Evolutionary conservation across 2,888 invertebrate species (phyloP), one percentile per base, ranked within the genome.

Genomic region (Mactromeris polynyma): DNA sequence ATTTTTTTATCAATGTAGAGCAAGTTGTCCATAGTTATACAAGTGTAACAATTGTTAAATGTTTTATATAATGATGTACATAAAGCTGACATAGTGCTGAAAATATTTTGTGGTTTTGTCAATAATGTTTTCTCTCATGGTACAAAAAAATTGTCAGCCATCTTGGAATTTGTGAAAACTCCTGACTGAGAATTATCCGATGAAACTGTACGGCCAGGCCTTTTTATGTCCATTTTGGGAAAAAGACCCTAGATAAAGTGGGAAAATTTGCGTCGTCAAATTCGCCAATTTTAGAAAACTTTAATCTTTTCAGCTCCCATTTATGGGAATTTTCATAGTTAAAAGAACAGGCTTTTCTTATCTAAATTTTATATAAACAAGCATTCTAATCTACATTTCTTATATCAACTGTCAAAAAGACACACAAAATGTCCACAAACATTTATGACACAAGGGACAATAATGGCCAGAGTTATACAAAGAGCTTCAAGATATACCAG

Each of bases 11-110:
- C 51, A 51, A 17, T 51, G 51, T 17, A 51, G 19, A 17, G 2
- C 2, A 42, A 14, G 2, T 51, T 51, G 51, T 9, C 4, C n/a
- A n/a, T n/a, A 17, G 46, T 46, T 17, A 17, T 46, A 17, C 46
- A 11, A 46, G 14, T 17, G 11, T 14, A 14, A 46, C 26, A 9
- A n/a, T 26, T 26, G 58, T 64, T 64, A 6, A 0, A 64, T 26
- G 26, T 64, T 64, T 64, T 64, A 26, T 64, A 64, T 64, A 26
- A 64, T 26, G n/a, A 64, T 64, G 58, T 64, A 64, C 58, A 64
- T 58, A 58, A 6, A 58, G 58, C 58, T 58, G n/a, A 58, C 6
- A 64, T 64, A 64, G 58, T 64, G 58, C 58, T 64, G n/a, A 64
- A 7, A n/a, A 26, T 26, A 26, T n/a, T 64, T 26, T n/a, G n/a